Percentiles rank a stretch among this genome's conserved stretches.
These are phyloP conservation scores for Bombus picipes DNA, from an alignment of 1,140 invertebrate species.

Conservation along the genomic window DNA sequence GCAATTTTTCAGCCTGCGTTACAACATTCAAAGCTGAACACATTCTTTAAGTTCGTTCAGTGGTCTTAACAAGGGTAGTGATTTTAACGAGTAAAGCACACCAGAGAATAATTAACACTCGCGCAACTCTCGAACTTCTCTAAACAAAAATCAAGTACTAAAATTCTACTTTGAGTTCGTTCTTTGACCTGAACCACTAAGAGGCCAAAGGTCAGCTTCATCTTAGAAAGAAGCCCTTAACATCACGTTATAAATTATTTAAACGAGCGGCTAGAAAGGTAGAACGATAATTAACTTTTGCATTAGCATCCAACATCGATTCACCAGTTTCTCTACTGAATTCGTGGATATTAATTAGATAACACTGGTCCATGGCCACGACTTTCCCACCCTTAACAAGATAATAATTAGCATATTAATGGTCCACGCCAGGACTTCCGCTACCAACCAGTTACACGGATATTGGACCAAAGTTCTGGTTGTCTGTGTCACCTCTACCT, in stretches of 20 bases:
- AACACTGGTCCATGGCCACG: constrained; percentile 2
- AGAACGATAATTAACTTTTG: constrained; percentile 28
- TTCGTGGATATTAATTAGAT: constrained; percentile 48
- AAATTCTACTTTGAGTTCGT: background rate
- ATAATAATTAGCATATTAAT: constrained; percentile 59
- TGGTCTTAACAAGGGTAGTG: background rate
- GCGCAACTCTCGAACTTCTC: background rate
- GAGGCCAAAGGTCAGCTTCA: background rate
- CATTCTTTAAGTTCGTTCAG: background rate
- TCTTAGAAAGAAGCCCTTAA: too few relatives aligned
- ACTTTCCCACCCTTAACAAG: constrained; percentile 37
- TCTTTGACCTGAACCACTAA: background rate
- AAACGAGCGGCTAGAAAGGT: background rate
- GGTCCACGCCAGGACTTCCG: constrained; percentile 6
- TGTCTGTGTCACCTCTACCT: background rate
- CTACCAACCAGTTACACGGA: constrained; percentile 5
- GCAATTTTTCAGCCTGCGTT: background rate
- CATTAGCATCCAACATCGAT: background rate
- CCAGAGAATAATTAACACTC: background rate
- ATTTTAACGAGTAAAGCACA: background rate
- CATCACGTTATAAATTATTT: constrained; percentile 16
- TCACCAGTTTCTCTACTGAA: background rate
- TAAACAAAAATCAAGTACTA: background rate
- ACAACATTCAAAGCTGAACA: background rate
- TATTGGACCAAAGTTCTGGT: background rate